Conservation (phyloP, 2,888 invertebrate genomes). For the Ophion obscuratus region DNA sequence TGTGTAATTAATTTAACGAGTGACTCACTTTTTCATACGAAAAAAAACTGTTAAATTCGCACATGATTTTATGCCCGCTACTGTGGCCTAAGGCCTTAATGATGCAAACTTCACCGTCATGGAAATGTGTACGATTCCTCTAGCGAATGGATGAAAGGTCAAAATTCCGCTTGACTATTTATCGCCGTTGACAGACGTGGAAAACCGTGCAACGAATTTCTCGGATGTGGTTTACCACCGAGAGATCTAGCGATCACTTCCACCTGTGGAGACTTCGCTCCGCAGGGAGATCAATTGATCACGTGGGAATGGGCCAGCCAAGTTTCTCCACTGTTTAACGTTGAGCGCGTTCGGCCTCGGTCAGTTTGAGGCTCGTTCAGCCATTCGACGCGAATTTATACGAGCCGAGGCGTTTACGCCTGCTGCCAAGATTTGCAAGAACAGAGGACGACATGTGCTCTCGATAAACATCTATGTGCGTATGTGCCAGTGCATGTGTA, state of each 20-base stretch:
- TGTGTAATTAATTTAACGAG: too few relatives aligned
- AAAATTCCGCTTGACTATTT: not conserved
- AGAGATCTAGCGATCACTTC: constrained; percentile 38
- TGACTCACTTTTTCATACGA: too few relatives aligned
- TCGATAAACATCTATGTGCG: not conserved
- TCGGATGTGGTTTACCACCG: constrained; percentile 12
- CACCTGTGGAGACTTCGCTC: constrained; percentile 54
- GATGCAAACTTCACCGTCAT: too few relatives aligned
- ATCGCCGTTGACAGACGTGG: not conserved
- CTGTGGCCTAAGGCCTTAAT: too few relatives aligned
- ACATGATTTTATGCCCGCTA: too few relatives aligned
- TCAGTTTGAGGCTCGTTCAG: constrained; percentile 53
- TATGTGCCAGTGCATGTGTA: not conserved
- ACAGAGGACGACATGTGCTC: constrained; percentile 9
- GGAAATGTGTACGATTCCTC: not conserved
- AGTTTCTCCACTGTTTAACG: constrained; percentile 56
- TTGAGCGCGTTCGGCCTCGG: constrained; percentile 43
- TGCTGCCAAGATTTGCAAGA: constrained; percentile 45
- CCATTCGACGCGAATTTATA: constrained; percentile 53
- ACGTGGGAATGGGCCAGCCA: constrained; percentile 5
- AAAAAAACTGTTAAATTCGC: too few relatives aligned
- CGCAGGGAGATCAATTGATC: constrained; percentile 27
- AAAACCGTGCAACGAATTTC: constrained; percentile 31
- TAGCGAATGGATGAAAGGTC: not conserved
- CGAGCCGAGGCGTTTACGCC: constrained; percentile 37